phyloP scores from a whole-genome alignment of 1,140 invertebrate species.

The Ips typographus region DNA sequence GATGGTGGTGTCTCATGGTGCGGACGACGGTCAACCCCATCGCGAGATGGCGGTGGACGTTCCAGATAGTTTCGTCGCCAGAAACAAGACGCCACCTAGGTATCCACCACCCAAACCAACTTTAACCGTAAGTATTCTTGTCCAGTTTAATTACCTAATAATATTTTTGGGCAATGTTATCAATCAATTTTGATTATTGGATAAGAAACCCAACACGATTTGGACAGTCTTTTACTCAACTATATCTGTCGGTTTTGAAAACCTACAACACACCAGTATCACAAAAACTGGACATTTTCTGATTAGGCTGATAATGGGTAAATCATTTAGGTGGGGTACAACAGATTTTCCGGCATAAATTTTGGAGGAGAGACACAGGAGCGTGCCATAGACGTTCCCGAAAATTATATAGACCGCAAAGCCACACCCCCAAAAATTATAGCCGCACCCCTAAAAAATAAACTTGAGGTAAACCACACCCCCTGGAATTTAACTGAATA shows the following conservation, averaged over 20 bases:
- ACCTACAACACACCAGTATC: too few relatives aligned
- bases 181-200: background rate
- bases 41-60: conserved; percentile 98
- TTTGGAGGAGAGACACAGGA: conserved; percentile 62
- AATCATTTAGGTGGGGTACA: conserved; percentile 49
- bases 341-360: conserved; percentile 51
- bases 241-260: too few relatives aligned
- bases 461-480: conserved; percentile 20
- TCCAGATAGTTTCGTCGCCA: conserved; percentile 89
- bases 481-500: too few relatives aligned
- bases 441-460: conserved; percentile 53
- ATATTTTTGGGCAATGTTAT: background rate
- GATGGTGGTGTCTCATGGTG: conserved; percentile 70
- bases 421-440: conserved; percentile 74
- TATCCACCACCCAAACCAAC: conserved; percentile 76
- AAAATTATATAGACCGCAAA: conserved; percentile 65
- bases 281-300: too few relatives aligned
- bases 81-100: conserved; percentile 88
- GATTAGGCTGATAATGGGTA: too few relatives aligned
- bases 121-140: conserved; percentile 44
- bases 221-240: too few relatives aligned
- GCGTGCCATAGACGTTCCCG: conserved; percentile 74
- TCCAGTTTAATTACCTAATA: background rate
- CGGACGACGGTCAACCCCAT: conserved; percentile 76
- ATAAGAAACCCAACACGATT: background rate